Conservation (phyloP, 1,140 invertebrate species). For the Zeugodacus cucurbitae region DNA sequence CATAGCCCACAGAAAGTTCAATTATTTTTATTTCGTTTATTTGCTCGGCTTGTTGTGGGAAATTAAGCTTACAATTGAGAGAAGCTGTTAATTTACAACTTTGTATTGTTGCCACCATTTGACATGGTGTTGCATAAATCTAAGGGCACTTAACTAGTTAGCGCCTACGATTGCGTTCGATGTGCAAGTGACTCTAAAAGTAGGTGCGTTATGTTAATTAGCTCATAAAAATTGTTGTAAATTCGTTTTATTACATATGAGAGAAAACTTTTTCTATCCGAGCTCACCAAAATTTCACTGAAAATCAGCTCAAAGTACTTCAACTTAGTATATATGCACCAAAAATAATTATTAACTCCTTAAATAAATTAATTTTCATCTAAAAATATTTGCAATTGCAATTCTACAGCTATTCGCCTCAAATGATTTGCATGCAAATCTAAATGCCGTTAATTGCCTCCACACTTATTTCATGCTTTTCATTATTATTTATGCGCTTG, state of each 20-base stretch:
- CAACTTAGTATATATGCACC: neutral
- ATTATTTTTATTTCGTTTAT: neutral
- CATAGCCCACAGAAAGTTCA: neutral
- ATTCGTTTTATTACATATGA: neutral
- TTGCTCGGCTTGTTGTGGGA: neutral
- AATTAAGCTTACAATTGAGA: neutral
- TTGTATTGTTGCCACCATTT: neutral
- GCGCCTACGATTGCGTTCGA: neutral
- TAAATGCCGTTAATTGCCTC: neutral
- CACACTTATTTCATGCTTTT: neutral
- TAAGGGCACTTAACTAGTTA: neutral
- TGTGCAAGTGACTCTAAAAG: neutral
- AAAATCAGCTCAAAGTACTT: neutral
- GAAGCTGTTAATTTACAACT: neutral
- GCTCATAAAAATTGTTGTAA: neutral
- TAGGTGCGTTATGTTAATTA: neutral
- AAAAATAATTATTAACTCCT: neutral
- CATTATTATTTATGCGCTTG: neutral
- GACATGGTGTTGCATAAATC: neutral
- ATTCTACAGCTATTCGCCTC: neutral
- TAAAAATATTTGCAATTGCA: neutral
- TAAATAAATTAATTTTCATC: neutral
- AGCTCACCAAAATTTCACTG: neutral
- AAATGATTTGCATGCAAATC: neutral
- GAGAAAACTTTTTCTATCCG: neutral